Conservation (phyloP, 2,888 invertebrate species). For the Girardia tigrina region DNA sequence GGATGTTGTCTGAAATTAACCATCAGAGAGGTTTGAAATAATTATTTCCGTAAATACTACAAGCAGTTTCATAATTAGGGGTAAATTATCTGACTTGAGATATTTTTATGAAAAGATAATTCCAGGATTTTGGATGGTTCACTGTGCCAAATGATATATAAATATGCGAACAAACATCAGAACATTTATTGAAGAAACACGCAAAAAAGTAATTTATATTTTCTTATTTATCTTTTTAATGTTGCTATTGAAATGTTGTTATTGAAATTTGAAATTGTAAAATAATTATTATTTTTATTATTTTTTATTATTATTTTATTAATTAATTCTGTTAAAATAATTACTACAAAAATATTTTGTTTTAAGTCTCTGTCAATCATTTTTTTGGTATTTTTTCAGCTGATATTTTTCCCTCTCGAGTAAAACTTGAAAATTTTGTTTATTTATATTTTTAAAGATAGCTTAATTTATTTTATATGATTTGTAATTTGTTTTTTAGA, state of each 20-base stretch:
- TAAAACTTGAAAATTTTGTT: neutral
- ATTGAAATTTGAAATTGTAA: neutral
- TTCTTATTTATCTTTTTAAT: neutral
- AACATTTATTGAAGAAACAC: neutral
- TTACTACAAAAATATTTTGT: neutral
- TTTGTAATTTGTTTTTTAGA: too few relatives aligned
- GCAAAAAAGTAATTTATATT: too few relatives aligned
- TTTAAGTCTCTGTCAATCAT: too few relatives aligned
- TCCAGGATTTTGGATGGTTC: neutral
- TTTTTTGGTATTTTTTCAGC: too few relatives aligned
- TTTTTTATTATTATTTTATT: neutral
- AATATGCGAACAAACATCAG: neutral
- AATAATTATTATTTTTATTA: neutral
- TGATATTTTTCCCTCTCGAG: too few relatives aligned
- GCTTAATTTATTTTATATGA: too few relatives aligned
- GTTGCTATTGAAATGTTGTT: neutral
- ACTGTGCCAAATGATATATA: neutral
- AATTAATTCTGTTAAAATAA: neutral
- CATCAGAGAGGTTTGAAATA: neutral
- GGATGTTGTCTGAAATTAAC: too few relatives aligned
- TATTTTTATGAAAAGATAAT: neutral
- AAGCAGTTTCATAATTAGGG: neutral
- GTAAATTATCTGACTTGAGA: neutral
- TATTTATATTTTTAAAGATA: neutral
- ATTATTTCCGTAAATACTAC: neutral